Percentiles rank a stretch among this genome's conserved stretches.
Evolutionary conservation across 2,113 vertebrate species (phyloP).

Genomic region (Sceloporus undulatus): DNA sequence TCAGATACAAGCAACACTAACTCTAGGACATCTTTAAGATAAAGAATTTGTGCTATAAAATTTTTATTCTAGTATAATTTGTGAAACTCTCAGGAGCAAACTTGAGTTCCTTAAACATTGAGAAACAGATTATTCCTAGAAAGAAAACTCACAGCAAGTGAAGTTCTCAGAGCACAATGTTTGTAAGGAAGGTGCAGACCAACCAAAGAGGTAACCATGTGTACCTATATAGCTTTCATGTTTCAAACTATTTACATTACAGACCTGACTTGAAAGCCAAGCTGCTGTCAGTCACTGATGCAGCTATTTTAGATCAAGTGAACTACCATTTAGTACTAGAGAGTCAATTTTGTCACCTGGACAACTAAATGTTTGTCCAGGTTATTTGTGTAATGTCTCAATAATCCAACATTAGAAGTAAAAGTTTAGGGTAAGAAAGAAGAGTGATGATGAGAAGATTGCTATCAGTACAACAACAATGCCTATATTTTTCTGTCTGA

Average conservation of each 20-base stretch:
- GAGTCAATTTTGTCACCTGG: not conserved
- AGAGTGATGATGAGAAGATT: slow-evolving; percentile 33
- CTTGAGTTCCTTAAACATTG: too few species aligned
- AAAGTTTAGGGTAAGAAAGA: slow-evolving; percentile 60
- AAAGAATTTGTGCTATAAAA: too few species aligned
- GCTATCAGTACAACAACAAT: slow-evolving; percentile 59
- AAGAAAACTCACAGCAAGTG: too few species aligned
- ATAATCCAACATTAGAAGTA: not conserved
- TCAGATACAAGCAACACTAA: too few species aligned
- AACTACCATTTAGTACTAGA: not conserved
- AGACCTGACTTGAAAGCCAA: not conserved
- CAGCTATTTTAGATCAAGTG: not conserved
- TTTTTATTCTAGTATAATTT: too few species aligned
- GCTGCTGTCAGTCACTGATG: too few species aligned
- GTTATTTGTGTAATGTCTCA: not conserved
- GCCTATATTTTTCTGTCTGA: slow-evolving; percentile 68
- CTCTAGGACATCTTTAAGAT: too few species aligned
- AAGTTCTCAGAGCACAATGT: too few species aligned
- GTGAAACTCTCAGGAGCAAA: too few species aligned
- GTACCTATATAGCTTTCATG: not conserved
- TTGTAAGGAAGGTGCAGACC: too few species aligned
- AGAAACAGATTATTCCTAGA: too few species aligned
- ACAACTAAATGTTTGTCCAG: not conserved
- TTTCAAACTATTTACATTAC: not conserved
- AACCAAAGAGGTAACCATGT: not conserved